Base-by-base conservation (phyloP, 2,113 vertebrate species). In the Osmerus eperlanus region DNA sequence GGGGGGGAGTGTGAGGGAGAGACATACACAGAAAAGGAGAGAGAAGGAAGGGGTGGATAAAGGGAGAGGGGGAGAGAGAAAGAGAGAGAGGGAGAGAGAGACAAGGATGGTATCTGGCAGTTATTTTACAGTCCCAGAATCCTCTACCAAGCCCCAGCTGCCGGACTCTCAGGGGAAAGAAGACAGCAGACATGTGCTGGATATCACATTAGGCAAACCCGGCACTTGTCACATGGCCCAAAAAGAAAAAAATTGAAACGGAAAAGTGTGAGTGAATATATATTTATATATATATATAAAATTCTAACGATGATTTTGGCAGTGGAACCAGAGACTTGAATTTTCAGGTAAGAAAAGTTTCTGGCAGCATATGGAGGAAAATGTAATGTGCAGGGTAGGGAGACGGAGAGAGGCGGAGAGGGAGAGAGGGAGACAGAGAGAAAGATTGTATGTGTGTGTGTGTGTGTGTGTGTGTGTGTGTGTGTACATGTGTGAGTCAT, bases 301-400 rank as follows among this genome's bases (percentile, higher is more conserved):
- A 29, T 28, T 21, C 18, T 9, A 59, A 68, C 53, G 29, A 53
- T 68, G 23, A 28, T 70, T 77, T 78, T 67, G 77, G 79, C 51
- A 80, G 81, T 64, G 68, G 62, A 75, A 65, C 75, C 72, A 83
- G 73, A 62, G 29, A 71, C 74, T 86, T 28, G 11, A 72, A 79
- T 86, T 78, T 78, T 75, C 80, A 83, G 72, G 79, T 74, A 67
- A 70, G 68, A 72, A 78, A 70, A 72, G 79, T 83, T 70, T 82
- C 79, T 88, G 86, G 82, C 84, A 82, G 81, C 65, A 32, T 23
- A 54, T 25, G 29, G 61, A 67, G 78, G 78, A 67, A 83, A 85
- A 83, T 79, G 65, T 83, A 85, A 87, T 83, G 78, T 82, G 84
- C 81, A 78, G 81, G 79, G 81, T 76, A 67, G 72, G 71, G 77